Conservation (phyloP, 2,888 invertebrate species). For the Andrena flavipes region DNA sequence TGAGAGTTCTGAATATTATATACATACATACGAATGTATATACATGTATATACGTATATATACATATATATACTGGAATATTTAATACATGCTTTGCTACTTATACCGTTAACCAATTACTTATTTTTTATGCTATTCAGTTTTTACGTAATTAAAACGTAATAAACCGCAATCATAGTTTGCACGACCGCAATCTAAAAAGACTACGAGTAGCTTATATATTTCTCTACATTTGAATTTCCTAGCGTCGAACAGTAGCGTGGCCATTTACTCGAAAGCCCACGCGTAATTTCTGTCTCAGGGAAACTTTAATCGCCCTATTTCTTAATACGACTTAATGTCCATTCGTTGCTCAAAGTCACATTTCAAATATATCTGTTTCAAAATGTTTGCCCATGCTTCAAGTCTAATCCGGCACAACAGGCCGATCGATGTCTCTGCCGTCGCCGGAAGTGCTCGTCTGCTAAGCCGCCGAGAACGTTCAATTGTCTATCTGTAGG, state of each 20-base stretch:
- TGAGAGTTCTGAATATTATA: constrained; percentile 11
- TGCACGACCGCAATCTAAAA: no score
- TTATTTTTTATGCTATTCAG: not conserved
- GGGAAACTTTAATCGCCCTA: not conserved
- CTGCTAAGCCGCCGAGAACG: constrained; percentile 68
- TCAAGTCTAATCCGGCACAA: constrained; percentile 13
- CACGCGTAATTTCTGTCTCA: not conserved
- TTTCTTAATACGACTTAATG: not conserved
- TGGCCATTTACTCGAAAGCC: not conserved
- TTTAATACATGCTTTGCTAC: constrained; percentile 56
- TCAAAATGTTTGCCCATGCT: constrained; percentile 7
- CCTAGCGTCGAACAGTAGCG: constrained; percentile 10
- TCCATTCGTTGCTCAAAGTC: not conserved
- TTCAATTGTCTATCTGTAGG: constrained; percentile 72
- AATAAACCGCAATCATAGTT: not conserved
- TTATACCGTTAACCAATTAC: constrained; percentile 10
- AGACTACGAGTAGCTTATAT: not conserved
- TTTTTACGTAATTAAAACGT: not conserved
- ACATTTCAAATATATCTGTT: not conserved
- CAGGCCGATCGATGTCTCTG: constrained; percentile 62
- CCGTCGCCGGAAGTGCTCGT: constrained; percentile 73
- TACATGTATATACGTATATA: no score
- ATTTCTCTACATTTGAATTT: constrained; percentile 28
- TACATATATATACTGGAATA: constrained; percentile 18
- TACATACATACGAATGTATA: constrained; percentile 2